A percentile compares a stretch with the other conserved stretches of the same genome.
These are phyloP conservation scores for Agrochola macilenta DNA, from an alignment of 2,888 invertebrate species.

Conservation along the genomic window DNA sequence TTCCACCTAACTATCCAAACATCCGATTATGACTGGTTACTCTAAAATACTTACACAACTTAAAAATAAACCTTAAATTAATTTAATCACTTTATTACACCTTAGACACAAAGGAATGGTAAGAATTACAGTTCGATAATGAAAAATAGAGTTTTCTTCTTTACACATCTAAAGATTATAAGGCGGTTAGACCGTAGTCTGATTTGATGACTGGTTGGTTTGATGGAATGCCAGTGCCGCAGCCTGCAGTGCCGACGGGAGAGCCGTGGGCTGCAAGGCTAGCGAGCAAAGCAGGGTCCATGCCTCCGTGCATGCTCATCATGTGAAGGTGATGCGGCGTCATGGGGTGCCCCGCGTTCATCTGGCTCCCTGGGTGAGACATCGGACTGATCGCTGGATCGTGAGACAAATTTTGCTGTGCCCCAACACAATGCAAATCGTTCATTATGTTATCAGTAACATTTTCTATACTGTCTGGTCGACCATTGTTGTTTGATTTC, in stretches of 20 bases:
- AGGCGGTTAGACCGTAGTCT: conserved; percentile 96
- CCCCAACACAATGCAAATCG: conserved; percentile 91
- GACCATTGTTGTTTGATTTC: conserved; percentile 88
- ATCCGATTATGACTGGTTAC: conserved; percentile 87
- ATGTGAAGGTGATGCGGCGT: conserved; percentile 88
- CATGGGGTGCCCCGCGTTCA: conserved; percentile 90
- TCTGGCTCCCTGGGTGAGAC: conserved; percentile 86
- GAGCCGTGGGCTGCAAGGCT: conserved; percentile 89
- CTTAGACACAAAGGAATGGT: conserved; percentile 89
- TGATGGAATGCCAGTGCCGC: conserved; percentile 84
- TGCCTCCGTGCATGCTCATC: conserved; percentile 87
- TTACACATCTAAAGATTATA: conserved; percentile 88
- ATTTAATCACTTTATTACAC: conserved; percentile 87
- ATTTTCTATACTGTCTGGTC: conserved; percentile 92
- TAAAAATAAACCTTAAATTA: conserved; percentile 81
- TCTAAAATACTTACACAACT: conserved; percentile 86
- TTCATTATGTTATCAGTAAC: conserved; percentile 91
- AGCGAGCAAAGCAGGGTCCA: conserved; percentile 89
- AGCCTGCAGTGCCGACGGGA: conserved; percentile 88
- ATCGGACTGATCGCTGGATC: conserved; percentile 89
- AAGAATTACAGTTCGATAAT: conserved; percentile 84
- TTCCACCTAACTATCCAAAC: conserved; percentile 87
- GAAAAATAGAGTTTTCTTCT: conserved; percentile 88
- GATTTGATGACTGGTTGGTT: conserved; percentile 93
- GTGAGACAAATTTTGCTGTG: conserved; percentile 87